Base-by-base conservation (phyloP, 53 echinoderm and acorn worm genomes). In the Hippasteria phrygiana region DNA sequence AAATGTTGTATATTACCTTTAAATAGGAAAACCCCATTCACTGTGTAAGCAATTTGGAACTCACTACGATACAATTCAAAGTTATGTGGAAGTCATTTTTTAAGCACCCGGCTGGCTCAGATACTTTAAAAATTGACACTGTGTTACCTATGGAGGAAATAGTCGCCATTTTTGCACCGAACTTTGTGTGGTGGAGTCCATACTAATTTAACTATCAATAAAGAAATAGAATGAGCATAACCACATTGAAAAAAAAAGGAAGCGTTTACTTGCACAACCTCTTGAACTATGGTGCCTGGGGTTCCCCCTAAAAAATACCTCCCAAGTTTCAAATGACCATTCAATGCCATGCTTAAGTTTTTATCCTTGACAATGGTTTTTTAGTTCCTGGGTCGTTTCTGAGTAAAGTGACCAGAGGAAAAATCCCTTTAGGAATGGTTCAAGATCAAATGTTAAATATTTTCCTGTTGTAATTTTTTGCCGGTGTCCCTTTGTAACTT, bases 361-460 rank as follows among this genome's bases (percentile, higher is more conserved):
- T 18, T 14, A 16, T 17, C 31, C 27, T 18, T 36, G 50, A 4
- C 16, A 9, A 10, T 67, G 3, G 17, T 29, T 31, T 50, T 76
- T 51, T 31, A 76, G 76, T 76, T 76, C 76, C 76, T 76, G 34
- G 70, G 47, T 50, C 33, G 76, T 34, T 76, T 76, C 76, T 16
- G 53, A 43, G 76, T 76, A 50, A 31, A 74, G 32, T 53, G 6
- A 33, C 54, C 31, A 48, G 53, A 54, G 13, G 12, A 37, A 16
- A 50, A 76, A 76, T 31, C 34, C 51, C 54, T 17, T 14, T 20
- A 17, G 32, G 48, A 47, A 32, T 31, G 8, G 32, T 50, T 69
- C 70, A 0, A 76, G 43, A 29, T 48, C 54, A 74, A 45, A 28
- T 27, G 12, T 1, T 40, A 17, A 0, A 5, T 18, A 14, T 73